Conservation (phyloP, 2,797 vertebrate genomes). For the Heterohyrax brucei region DNA sequence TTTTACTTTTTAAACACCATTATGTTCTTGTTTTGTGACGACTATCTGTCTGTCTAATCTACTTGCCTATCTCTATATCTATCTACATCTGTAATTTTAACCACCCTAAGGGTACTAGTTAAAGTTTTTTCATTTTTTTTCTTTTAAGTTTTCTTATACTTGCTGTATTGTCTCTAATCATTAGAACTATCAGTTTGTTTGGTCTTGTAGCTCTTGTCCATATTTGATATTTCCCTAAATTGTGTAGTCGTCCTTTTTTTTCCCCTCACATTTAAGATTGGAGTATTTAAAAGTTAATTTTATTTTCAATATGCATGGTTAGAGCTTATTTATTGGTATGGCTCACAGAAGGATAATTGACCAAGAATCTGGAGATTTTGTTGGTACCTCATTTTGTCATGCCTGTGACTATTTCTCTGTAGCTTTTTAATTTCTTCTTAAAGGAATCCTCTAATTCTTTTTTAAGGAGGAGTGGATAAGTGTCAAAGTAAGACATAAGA, state of each 20-base stretch:
- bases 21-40: not conserved
- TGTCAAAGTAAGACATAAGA: not conserved
- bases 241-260: not conserved
- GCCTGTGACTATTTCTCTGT: not conserved
- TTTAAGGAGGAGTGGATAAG: not conserved
- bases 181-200: conserved; percentile 20
- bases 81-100: not conserved
- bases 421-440: conserved; percentile 11
- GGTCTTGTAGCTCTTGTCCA: not conserved
- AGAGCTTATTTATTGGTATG: not conserved
- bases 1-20: not conserved
- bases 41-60: no score
- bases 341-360: conserved; percentile 46
- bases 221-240: not conserved
- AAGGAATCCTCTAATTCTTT: not conserved
- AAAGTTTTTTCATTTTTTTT: not conserved
- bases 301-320: not conserved
- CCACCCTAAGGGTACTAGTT: not conserved
- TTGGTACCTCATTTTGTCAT: not conserved
- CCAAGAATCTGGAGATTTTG: conserved; percentile 1
- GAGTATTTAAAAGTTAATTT: conserved; percentile 42
- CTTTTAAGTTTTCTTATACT: no score
- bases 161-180: not conserved
- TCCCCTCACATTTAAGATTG: not conserved
- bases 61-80: no score